Base-by-base conservation (phyloP, 2,113 vertebrate genomes). In the Miniopterus natalensis region DNA sequence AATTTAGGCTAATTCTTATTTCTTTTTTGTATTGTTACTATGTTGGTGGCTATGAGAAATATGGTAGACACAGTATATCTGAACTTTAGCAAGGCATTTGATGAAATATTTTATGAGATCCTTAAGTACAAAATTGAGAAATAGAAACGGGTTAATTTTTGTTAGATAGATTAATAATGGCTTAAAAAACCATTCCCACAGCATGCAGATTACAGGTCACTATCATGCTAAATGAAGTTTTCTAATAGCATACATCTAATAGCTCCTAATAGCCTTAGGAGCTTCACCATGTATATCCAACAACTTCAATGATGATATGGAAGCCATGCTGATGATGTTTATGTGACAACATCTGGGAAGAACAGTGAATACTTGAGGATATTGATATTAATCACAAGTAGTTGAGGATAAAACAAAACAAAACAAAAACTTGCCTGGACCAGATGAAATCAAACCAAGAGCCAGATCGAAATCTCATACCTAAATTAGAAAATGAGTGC, bases 401-500 rank as follows among this genome's bases (percentile, higher is more conserved):
- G 13, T 49, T 92, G 75, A 27, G 65, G 11, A 25, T 49, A 92
- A 90, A 87, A 90, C 9, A 47, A 75, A 85, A 70, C 51, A 51
- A 92, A 92, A 77, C 49, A 86, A 93, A 93, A 96, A 93, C 86
- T 96, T 90, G 84, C 84, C 73, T 94, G 27, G 83, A 88, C 9
- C 87, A 90, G 95, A 89, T 95, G 70, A 93, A 96, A 95, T 90
- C 68, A 96, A 96, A 87, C 29, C 80, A 92, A 92, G 40, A n/a
- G 47, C 84, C 83, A 96, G 74, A 92, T 95, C 73, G 57, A 95
- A 97, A 97, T 95, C 71, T 95, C 92, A 96, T 12, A 93, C 57
- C 70, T 95, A 68, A 93, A 95, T 96, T 90, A 94, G 77, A 87
- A 59, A 97, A 94, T 85, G 77, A 90, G 49, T 53, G 21, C 55